These are phyloP conservation scores for Alethe castanea DNA, from an alignment of 2,113 vertebrate genomes.

Conservation along the genomic window DNA sequence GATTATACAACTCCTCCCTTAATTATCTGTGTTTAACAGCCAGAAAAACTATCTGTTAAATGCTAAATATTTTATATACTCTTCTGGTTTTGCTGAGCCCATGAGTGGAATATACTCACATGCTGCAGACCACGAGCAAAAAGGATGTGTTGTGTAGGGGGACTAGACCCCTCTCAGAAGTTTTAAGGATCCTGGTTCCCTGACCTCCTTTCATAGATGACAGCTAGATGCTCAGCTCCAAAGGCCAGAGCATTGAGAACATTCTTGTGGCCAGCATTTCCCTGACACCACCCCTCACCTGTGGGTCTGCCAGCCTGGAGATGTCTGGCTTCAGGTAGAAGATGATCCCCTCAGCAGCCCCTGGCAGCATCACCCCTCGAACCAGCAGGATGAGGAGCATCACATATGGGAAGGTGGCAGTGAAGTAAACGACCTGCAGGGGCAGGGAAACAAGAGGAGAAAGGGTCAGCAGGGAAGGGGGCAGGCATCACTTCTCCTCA, in stretches of 20 bases:
- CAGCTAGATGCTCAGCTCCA: background rate
- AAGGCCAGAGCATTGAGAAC: background rate
- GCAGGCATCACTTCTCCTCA: background rate
- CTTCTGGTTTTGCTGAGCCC: background rate
- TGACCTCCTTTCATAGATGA: background rate
- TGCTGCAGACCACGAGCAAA: background rate
- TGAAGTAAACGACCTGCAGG: constrained; percentile 92
- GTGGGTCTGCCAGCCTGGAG: constrained; percentile 85
- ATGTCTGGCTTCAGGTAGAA: constrained; percentile 93
- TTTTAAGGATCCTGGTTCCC: background rate
- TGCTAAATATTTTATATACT: constrained; percentile 5
- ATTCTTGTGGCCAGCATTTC: background rate
- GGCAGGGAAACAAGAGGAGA: background rate
- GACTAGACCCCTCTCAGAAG: background rate
- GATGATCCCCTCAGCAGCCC: constrained; percentile 85
- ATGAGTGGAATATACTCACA: background rate
- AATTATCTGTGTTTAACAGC: constrained; percentile 31
- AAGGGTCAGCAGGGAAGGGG: background rate
- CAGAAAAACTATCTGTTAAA: background rate
- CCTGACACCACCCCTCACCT: constrained; percentile 72
- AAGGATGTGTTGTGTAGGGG: background rate
- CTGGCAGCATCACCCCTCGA: constrained; percentile 87
- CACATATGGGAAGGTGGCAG: constrained; percentile 92
- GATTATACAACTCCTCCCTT: background rate
- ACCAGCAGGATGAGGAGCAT: constrained; percentile 90